Evolutionary conservation across 2,797 vertebrate species (phyloP).

Genomic region (Rhinella marina): DNA sequence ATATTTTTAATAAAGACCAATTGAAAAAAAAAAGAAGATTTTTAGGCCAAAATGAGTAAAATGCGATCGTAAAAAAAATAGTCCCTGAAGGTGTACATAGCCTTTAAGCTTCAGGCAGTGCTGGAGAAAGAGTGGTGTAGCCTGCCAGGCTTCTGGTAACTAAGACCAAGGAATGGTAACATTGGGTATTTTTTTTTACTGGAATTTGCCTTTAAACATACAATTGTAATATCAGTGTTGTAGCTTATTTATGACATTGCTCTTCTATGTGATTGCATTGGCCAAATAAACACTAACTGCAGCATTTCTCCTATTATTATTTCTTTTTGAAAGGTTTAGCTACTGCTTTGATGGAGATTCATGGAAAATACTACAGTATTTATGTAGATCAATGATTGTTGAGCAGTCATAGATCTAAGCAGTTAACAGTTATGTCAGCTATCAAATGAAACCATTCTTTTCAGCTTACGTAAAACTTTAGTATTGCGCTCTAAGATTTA

Average conservation of each 20-base stretch:
- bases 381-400: not conserved
- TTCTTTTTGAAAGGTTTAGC: not conserved
- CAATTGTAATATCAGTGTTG: not conserved
- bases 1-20: no score
- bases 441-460: not conserved
- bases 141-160: not conserved
- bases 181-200: not conserved
- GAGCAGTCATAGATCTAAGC: no score
- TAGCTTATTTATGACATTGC: constrained; percentile 2
- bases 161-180: not conserved
- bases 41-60: no score
- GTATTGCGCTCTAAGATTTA: not conserved
- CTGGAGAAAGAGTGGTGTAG: no score
- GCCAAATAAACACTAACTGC: constrained; percentile 46
- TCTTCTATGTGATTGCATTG: constrained; percentile 35
- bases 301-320: not conserved
- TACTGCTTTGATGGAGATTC: not conserved
- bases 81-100: no score
- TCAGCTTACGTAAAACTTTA: not conserved
- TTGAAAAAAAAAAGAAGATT: no score
- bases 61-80: no score
- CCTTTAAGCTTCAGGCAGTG: no score
- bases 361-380: not conserved
- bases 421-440: not conserved
- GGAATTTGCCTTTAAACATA: not conserved